A percentile compares a stretch with the other conserved stretches of the same genome.
These are phyloP conservation scores for Phortica variegata DNA, from an alignment of 1,140 invertebrate species.

Conservation along the genomic window DNA sequence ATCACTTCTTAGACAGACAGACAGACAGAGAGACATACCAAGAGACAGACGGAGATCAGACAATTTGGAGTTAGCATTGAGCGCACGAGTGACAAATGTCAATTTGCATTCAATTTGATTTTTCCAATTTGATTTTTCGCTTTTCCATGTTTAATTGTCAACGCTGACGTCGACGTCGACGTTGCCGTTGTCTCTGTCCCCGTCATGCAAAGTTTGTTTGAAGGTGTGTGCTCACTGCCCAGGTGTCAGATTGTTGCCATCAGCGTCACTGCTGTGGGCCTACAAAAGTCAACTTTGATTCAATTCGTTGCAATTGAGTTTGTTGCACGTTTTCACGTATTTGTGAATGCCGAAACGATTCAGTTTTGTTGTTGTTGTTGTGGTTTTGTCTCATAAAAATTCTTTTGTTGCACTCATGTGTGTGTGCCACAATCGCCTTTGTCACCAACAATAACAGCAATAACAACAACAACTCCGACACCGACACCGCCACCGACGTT, in stretches of 20 bases:
- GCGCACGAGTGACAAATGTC: slow-evolving; percentile 51
- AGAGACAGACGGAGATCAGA: no score
- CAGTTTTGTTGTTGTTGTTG: slow-evolving; percentile 4
- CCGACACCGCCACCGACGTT: background rate
- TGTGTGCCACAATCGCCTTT: slow-evolving; percentile 7
- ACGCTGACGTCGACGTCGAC: background rate
- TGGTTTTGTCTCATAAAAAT: background rate
- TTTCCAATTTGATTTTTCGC: slow-evolving; percentile 23
- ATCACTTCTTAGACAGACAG: no score
- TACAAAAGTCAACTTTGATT: no score
- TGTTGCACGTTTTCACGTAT: no score
- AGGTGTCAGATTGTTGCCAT: no score
- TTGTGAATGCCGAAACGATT: no score
- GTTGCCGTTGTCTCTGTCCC: background rate
- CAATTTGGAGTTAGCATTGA: slow-evolving; percentile 26
- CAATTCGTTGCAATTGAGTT: no score
- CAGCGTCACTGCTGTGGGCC: no score
- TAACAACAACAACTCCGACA: slow-evolving; percentile 7
- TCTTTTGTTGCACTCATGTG: background rate
- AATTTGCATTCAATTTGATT: slow-evolving; percentile 49
- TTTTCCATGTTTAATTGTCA: background rate
- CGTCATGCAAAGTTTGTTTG: no score
- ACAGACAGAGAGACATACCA: no score
- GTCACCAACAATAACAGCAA: slow-evolving; percentile 13
- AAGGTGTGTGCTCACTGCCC: no score